Evolutionary conservation across 1,140 invertebrate species (phyloP), one percentile per base, ranked within the genome.

Genomic region (Triops longicaudatus): DNA sequence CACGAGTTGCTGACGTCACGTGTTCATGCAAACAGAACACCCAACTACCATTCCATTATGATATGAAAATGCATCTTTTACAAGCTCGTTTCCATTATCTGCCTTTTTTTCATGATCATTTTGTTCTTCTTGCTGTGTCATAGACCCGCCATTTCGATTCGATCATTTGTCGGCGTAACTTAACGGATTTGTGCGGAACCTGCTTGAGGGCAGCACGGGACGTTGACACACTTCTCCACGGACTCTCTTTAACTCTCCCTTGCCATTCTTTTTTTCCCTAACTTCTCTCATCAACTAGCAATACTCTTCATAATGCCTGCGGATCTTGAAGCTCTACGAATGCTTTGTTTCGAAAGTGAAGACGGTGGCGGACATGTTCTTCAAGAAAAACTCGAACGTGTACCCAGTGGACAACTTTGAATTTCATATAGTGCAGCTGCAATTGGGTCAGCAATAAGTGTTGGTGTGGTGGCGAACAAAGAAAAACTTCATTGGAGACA

Each of bases 251-350:
- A 37, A 63, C 50, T 63, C 17, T 63, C n/a, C n/a, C 50, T 63
- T 22, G 50, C 10, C 50, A 63, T 63, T n/a, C 50, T 63, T 63
- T 37, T 37, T 37, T 37, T 37, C 7, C 2, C 10, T 6, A 17
- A 63, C 50, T 63, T 12, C 22, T 63, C 50, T 63, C 50, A 63
- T 63, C 50, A 63, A 63, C 50, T 63, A 63, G 50, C 50, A 63
- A 63, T 63, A 63, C 50, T 63, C 50, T 63, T 63, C 50, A 63
- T 63, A 63, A 63, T 63, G 50, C 50, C 50, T 63, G 50, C 50
- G 50, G 22, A 63, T 63, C 22, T 22, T 63, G 14, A 22, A 22
- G 50, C 17, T n/a, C 50, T n/a, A n/a, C 2, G 50, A 63, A 22
- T 63, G 50, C 17, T 14, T 63, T 63, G 14, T 63, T 9, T 63